Percentiles rank a stretch among this genome's conserved stretches.
Conservation (phyloP, 2,113 vertebrate genomes). For the Zosterops hypoxanthus region DNA sequence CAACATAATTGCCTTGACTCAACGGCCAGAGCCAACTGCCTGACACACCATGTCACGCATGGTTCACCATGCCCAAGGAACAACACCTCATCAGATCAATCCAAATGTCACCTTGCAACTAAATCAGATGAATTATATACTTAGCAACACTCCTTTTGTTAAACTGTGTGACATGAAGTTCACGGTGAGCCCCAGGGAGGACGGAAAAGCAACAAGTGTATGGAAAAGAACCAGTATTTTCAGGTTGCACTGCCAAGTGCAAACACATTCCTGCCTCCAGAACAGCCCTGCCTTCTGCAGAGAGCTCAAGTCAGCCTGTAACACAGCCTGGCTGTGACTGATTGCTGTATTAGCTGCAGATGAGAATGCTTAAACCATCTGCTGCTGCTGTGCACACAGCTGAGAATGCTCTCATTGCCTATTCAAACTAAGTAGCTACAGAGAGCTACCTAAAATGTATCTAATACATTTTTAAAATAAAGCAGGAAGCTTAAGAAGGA, state of each 20-base stretch:
- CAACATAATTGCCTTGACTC: not conserved
- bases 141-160: not conserved
- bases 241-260: slow-evolving; percentile 39
- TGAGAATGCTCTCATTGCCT: not conserved
- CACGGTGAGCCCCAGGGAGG: not conserved
- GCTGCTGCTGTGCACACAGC: not conserved
- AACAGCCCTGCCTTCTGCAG: not conserved
- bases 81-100: not conserved
- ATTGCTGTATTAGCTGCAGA: not conserved
- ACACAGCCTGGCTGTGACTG: not conserved
- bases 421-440: not conserved
- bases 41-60: not conserved
- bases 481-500: not conserved
- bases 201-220: not conserved
- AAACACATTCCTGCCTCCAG: slow-evolving; percentile 18
- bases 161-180: not conserved
- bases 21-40: not conserved
- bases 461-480: not conserved
- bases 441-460: not conserved
- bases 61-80: not conserved
- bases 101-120: not conserved
- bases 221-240: slow-evolving; percentile 55
- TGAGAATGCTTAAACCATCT: not conserved
- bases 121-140: not conserved
- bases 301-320: not conserved